Base-by-base conservation (phyloP, 2,888 invertebrate genomes). In the Orthonevra nobilis region DNA sequence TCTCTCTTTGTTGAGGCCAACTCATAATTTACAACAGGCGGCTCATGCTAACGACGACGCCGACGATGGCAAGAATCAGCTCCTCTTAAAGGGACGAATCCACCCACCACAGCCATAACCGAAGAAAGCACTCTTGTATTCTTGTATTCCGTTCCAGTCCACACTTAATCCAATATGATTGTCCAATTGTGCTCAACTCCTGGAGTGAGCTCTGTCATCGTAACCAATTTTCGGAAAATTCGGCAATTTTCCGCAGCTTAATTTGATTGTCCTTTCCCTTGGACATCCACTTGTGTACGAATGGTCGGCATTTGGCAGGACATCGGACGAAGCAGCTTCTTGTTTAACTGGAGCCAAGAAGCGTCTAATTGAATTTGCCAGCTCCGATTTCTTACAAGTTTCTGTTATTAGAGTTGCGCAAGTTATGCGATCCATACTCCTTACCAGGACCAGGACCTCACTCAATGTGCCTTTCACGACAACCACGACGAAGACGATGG, bases 241-340 rank as follows among this genome's bases (percentile, higher is more conserved):
- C 77, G 50, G 70, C 70, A 77, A 77, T 77, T 72, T 77, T 77
- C 77, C 72, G 64, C 77, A 77, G 64, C 72, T 72, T 77, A 77
- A 77, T 77, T 77, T 77, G 63, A 77, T 77, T 77, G 70, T 30
- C 56, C 20, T 23, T 14, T 12, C 44, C n/a, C 23, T 5, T 4
- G 3, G 3, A 23, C 23, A 23, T 23, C 23, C 23, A 4, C 23
- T 23, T 23, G 5, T 4, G 5, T 23, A 23, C 5, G 3, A 23
- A 23, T n/a, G n/a, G n/a, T n/a, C n/a, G 23, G 3, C 34, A 40
- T 19, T 20, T 48, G 42, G 56, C 56, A 56, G 10, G 30, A 32
- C 7, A 56, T 23, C 5, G 23, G 3, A 23, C n/a, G 15, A 44
- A 56, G 3, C 19, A 48, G 19, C 56, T 42, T 66, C 40, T 46